Conservation (phyloP, 2,888 invertebrate genomes). For the Caenorhabditis afra region DNA sequence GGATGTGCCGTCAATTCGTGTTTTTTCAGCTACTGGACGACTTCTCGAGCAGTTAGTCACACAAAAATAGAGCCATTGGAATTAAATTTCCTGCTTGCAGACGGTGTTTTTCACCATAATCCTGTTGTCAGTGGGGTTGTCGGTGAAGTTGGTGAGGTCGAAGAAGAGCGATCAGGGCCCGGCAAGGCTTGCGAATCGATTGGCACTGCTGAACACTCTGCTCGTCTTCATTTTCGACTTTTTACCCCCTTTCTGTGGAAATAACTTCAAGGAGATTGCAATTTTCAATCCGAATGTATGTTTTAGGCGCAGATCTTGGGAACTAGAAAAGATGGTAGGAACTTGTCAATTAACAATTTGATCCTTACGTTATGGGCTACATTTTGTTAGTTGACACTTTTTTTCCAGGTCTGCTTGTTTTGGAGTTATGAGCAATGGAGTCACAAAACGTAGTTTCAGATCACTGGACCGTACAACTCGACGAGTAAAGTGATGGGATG, state of each 20-base stretch:
- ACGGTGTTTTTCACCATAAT: constrained; percentile 7
- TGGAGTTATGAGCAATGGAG: too few relatives aligned
- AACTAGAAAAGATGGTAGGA: too few relatives aligned
- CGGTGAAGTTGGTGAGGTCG: constrained; percentile 3
- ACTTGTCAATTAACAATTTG: too few relatives aligned
- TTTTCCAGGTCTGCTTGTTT: too few relatives aligned
- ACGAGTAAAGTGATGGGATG: constrained; percentile 22
- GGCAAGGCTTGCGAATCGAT: constrained; percentile 1
- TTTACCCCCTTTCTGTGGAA: constrained; percentile 14
- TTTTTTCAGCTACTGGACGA: constrained; percentile 28
- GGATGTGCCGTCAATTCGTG: constrained; percentile 27
- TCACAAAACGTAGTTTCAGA: constrained; percentile 11
- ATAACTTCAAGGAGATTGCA: constrained; percentile 2
- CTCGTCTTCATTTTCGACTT: constrained; percentile 10
- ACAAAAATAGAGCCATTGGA: constrained; percentile 29
- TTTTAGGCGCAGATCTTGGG: background rate
- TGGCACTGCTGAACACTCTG: constrained; percentile 12
- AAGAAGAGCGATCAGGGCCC: background rate
- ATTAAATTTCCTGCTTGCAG: background rate
- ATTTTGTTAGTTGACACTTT: background rate
- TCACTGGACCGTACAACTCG: constrained; percentile 19
- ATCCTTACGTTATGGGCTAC: too few relatives aligned
- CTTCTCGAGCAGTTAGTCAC: background rate
- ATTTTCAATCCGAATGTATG: background rate
- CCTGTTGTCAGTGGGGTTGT: constrained; percentile 1